Evolutionary conservation across 2,113 vertebrate genomes (phyloP).

Genomic region (Atrichornis clamosus): DNA sequence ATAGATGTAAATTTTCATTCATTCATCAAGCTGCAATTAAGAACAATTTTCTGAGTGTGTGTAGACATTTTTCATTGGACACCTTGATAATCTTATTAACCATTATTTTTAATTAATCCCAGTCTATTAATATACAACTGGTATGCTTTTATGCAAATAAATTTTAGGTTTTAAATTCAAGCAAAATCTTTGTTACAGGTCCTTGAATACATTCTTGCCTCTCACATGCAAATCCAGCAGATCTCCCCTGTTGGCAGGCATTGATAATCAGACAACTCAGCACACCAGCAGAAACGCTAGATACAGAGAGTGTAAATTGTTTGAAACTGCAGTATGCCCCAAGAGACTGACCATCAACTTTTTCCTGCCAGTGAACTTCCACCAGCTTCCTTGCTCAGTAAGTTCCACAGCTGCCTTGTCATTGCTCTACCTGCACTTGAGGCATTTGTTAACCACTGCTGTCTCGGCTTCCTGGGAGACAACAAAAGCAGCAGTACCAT

Average conservation of each 20-base stretch:
- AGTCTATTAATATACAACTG: neutral
- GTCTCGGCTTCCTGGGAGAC: neutral
- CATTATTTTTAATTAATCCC: neutral
- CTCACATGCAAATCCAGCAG: neutral
- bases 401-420: neutral
- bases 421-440: neutral
- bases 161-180: neutral
- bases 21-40: neutral
- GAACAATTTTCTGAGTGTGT: neutral
- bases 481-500: neutral
- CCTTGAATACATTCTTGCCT: neutral
- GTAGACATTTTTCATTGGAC: neutral
- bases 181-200: neutral
- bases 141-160: neutral
- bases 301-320: neutral
- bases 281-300: neutral
- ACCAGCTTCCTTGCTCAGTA: neutral
- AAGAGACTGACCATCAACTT: neutral
- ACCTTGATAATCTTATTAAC: neutral
- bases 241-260: neutral
- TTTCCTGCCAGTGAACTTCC: neutral
- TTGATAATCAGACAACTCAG: neutral
- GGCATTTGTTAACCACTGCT: neutral
- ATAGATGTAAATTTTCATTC: neutral
- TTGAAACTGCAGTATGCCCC: neutral